Evolutionary conservation across 2,113 vertebrate genomes (phyloP).

Genomic region (Elachura formosa): DNA sequence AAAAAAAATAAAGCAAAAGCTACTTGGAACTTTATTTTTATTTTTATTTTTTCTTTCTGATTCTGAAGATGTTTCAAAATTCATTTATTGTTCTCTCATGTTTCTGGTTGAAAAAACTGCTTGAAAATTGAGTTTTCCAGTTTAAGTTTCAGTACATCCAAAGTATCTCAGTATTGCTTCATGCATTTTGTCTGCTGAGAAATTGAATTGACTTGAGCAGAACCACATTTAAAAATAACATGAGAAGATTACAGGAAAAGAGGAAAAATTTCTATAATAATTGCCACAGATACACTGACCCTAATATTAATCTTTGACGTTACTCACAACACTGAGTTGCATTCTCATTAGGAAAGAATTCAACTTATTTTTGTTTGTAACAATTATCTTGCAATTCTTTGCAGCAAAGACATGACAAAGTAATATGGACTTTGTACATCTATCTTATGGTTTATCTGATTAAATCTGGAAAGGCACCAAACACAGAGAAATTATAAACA

Average conservation of each 20-base stretch:
- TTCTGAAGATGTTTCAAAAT: constrained; percentile 1
- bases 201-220: constrained; percentile 62
- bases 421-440: neutral
- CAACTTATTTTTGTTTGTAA: constrained; percentile 3
- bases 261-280: constrained; percentile 22
- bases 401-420: neutral
- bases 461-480: neutral
- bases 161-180: constrained; percentile 46
- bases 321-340: neutral
- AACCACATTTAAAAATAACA: constrained; percentile 54
- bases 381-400: constrained; percentile 23
- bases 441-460: neutral
- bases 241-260: constrained; percentile 27
- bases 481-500: neutral
- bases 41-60: too few species aligned
- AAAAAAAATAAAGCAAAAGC: neutral
- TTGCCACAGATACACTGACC: constrained; percentile 10
- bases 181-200: constrained; percentile 50
- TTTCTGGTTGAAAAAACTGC: constrained; percentile 47
- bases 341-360: constrained; percentile 33
- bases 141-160: constrained; percentile 53
- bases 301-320: neutral
- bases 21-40: neutral
- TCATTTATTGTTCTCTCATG: constrained; percentile 44
- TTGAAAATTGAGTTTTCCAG: constrained; percentile 69